phyloP scores from a whole-genome alignment of 1,140 invertebrate genomes.

The Ceratina australensis region DNA sequence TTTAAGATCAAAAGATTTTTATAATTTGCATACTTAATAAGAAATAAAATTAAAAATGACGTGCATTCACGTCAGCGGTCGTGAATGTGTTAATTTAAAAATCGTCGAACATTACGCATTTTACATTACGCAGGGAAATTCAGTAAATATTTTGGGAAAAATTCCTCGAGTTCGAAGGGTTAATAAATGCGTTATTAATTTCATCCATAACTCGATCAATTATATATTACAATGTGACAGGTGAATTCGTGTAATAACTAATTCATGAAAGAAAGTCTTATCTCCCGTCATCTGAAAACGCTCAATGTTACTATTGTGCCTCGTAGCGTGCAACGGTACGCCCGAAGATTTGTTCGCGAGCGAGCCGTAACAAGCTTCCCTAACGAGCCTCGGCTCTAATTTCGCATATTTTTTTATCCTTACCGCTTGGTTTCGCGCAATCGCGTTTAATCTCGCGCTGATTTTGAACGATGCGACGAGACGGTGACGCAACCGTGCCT shows the following conservation, averaged over 20 bases:
- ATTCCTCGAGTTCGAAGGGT: too few relatives aligned
- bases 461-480: conserved; percentile 39
- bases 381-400: conserved; percentile 2
- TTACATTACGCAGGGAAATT: too few relatives aligned
- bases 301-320: not conserved
- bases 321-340: not conserved
- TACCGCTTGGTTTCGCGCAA: conserved; percentile 5
- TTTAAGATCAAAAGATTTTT: too few relatives aligned
- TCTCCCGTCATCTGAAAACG: not conserved
- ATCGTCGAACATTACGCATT: too few relatives aligned
- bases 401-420: not conserved
- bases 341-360: not conserved
- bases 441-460: conserved; percentile 29
- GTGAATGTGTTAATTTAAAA: too few relatives aligned
- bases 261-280: conserved; percentile 12
- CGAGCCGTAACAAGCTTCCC: not conserved
- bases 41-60: too few relatives aligned
- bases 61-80: too few relatives aligned
- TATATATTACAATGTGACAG: too few relatives aligned
- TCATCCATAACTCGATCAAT: too few relatives aligned
- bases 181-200: too few relatives aligned
- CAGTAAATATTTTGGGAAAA: too few relatives aligned
- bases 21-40: too few relatives aligned
- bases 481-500: conserved; percentile 32
- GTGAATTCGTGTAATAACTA: not conserved